Conservation (phyloP, 2,797 vertebrate species). For the Manis crassicaudata region DNA sequence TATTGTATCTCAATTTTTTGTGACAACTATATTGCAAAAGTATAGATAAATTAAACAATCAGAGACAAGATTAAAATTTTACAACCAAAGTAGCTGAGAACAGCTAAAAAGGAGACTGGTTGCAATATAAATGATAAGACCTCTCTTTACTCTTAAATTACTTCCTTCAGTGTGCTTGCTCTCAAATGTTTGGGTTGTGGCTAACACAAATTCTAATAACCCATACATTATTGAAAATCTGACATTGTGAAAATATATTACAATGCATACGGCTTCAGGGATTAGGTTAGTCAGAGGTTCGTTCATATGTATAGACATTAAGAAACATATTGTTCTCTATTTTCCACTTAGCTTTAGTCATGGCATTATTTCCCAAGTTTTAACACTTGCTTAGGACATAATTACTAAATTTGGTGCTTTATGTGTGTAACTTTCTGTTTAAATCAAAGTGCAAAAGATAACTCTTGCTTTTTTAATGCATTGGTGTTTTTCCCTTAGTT, state of each 20-base stretch:
- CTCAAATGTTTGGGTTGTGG: conserved; percentile 35
- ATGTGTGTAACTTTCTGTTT: not conserved
- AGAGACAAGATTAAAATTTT: conserved; percentile 24
- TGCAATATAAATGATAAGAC: not conserved
- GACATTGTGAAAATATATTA: conserved; percentile 51
- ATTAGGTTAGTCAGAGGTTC: conserved; percentile 46
- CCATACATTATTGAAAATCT: conserved; percentile 46
- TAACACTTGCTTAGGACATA: not conserved
- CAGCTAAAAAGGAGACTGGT: not conserved
- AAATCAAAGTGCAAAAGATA: not conserved
- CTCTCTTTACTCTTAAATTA: conserved; percentile 31
- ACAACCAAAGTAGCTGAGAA: not conserved
- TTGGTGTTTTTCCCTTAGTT: not conserved
- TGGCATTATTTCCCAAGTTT: conserved; percentile 12
- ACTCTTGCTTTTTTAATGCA: not conserved
- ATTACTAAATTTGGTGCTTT: not conserved
- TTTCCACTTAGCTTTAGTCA: not conserved
- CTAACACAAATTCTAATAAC: conserved; percentile 57
- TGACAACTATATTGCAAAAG: not conserved
- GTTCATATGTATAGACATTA: not conserved
- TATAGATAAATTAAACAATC: conserved; percentile 26
- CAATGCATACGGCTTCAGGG: not conserved
- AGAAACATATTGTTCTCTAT: not conserved
- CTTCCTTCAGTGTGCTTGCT: not conserved
- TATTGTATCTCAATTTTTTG: not conserved